Conservation (phyloP, 2,888 invertebrate genomes). For the Kuschelorhynchus macadamiae region DNA sequence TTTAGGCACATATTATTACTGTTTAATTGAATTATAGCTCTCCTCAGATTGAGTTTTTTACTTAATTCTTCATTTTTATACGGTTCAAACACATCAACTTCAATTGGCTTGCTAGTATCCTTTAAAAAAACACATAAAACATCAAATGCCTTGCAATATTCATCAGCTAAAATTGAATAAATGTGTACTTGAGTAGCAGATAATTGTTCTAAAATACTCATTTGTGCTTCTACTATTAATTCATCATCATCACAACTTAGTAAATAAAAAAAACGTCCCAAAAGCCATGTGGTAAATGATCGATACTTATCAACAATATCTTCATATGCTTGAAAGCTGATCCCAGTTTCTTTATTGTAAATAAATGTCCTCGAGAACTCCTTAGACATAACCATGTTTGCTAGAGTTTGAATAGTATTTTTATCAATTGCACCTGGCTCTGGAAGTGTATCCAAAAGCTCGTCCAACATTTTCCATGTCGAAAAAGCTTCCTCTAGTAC, state of each 20-base stretch:
- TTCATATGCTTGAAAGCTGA: conserved; percentile 70
- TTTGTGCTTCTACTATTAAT: conserved; percentile 72
- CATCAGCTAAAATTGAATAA: conserved; percentile 69
- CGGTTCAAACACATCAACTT: conserved; percentile 70
- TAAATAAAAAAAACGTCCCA: conserved; percentile 78
- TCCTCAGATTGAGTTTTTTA: conserved; percentile 60
- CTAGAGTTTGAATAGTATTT: conserved; percentile 72
- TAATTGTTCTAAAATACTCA: conserved; percentile 72
- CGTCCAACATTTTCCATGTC: conserved; percentile 77
- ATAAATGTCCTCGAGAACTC: conserved; percentile 73
- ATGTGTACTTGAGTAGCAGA: conserved; percentile 71
- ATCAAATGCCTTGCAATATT: conserved; percentile 69
- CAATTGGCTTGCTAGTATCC: conserved; percentile 56
- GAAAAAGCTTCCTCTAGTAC: conserved; percentile 60
- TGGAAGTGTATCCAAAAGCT: conserved; percentile 72
- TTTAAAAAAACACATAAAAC: conserved; percentile 69
- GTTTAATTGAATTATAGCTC: conserved; percentile 59
- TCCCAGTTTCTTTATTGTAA: conserved; percentile 68
- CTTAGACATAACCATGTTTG: conserved; percentile 74
- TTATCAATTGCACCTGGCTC: conserved; percentile 72
- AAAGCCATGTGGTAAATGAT: conserved; percentile 77
- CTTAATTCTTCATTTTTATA: conserved; percentile 64
- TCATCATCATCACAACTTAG: conserved; percentile 72
- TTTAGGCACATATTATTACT: conserved; percentile 51
- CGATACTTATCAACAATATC: conserved; percentile 63